phyloP scores from a whole-genome alignment of 2,113 vertebrate species.

The Petrocephalus zakoni region DNA sequence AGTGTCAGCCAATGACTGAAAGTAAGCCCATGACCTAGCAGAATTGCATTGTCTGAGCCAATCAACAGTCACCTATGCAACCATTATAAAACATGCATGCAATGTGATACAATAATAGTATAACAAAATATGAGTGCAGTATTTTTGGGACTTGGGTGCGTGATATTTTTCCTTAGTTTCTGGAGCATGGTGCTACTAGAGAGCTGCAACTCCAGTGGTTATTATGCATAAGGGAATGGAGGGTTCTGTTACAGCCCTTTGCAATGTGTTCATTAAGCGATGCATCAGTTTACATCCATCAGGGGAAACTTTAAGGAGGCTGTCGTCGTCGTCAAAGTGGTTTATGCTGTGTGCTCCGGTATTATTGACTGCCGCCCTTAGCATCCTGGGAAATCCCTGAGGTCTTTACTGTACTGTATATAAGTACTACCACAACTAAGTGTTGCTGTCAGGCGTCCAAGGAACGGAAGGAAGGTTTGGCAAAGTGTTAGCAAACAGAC shows the following conservation, averaged over 20 bases:
- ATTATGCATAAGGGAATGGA: background rate
- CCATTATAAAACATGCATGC: background rate
- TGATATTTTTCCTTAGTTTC: background rate
- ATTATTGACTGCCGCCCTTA: slow-evolving; percentile 9
- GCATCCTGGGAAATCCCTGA: background rate
- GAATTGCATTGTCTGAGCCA: background rate
- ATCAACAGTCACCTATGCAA: background rate
- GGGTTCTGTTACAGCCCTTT: background rate
- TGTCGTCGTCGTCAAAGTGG: background rate
- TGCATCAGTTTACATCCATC: slow-evolving; percentile 18
- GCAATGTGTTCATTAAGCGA: slow-evolving; percentile 25
- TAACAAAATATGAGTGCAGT: background rate
- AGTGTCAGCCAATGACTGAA: background rate
- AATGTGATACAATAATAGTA: background rate
- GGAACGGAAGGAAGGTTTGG: background rate
- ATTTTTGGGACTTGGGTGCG: background rate
- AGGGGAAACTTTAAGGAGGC: slow-evolving; percentile 28
- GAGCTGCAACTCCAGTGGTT: background rate
- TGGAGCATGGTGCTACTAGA: background rate
- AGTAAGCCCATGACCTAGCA: background rate
- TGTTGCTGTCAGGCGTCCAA: background rate
- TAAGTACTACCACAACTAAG: slow-evolving; percentile 6
- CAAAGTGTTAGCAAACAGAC: background rate
- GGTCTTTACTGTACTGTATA: slow-evolving; percentile 18
- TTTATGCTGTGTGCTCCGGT: slow-evolving; percentile 22